Conservation (phyloP, 2,888 invertebrate genomes). For the Aleiodes leptofemur region DNA sequence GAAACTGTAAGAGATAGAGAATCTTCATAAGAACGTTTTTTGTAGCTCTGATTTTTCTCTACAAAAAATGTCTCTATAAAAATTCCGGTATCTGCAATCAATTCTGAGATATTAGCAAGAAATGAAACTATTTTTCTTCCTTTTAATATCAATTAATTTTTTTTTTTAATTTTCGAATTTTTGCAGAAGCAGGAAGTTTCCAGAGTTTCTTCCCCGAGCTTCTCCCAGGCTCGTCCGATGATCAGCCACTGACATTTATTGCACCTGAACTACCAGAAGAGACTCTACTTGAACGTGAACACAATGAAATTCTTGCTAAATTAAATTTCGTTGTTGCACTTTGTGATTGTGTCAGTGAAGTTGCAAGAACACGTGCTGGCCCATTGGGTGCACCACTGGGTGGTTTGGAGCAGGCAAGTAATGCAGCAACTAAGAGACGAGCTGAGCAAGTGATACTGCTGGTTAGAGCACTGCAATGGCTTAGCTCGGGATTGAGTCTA, state of each 20-base stretch:
- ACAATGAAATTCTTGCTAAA: constrained; percentile 97
- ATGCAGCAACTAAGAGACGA: constrained; percentile 76
- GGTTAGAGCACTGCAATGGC: constrained; percentile 93
- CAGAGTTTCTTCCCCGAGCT: constrained; percentile 76
- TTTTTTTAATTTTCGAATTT: constrained; percentile 49
- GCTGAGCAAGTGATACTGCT: constrained; percentile 91
- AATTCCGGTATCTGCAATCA: no score
- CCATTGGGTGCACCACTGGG: constrained; percentile 80
- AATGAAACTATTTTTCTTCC: not conserved
- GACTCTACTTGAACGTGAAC: constrained; percentile 95
- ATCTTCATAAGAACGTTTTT: no score
- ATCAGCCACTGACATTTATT: constrained; percentile 83
- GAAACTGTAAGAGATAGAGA: not conserved
- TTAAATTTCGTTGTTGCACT: constrained; percentile 97
- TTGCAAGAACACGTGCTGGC: constrained; percentile 87
- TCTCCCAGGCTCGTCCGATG: constrained; percentile 65
- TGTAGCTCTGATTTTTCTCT: no score
- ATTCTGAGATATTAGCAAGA: no score
- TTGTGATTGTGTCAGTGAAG: constrained; percentile 95
- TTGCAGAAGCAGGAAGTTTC: constrained; percentile 77
- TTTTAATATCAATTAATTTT: not conserved
- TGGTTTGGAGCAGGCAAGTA: constrained; percentile 68
- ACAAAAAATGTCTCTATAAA: no score
- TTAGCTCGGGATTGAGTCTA: constrained; percentile 94
- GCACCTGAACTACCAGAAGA: constrained; percentile 97